Evolutionary conservation across 35 echinoderm and acorn worm genomes (phyloP).

Genomic region (Stichopus chloronotus): DNA sequence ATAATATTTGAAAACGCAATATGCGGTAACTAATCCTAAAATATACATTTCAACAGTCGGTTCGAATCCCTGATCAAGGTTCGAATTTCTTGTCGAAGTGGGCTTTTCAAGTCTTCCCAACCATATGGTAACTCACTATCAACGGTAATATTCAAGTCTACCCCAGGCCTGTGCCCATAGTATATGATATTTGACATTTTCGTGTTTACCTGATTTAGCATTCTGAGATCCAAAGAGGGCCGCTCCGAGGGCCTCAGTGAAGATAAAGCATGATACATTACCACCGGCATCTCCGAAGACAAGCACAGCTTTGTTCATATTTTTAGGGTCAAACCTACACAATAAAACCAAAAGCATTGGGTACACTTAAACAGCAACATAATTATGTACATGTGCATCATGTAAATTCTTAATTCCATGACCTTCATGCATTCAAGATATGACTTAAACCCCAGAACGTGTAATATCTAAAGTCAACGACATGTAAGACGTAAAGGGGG

Average conservation of each 20-base stretch:
- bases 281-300: conserved; percentile 92
- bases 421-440: background rate
- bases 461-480: no score
- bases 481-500: no score
- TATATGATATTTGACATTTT: background rate
- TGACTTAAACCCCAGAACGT: background rate
- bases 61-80: no score
- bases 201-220: conserved; percentile 79
- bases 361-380: background rate
- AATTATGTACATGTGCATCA: background rate
- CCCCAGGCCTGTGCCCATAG: no score
- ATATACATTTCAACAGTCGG: no score
- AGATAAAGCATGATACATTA: conserved; percentile 83
- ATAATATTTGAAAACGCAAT: no score
- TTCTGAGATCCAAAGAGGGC: conserved; percentile 96
- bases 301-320: conserved; percentile 95
- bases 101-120: no score
- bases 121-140: no score
- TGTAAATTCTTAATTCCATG: background rate
- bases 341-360: background rate
- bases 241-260: conserved; percentile 85
- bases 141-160: no score
- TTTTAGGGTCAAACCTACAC: conserved; percentile 84
- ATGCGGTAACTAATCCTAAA: no score
- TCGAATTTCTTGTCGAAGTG: no score